Evolutionary conservation across 2,888 invertebrate genomes (phyloP).

Genomic region (Drosophila pullipes): DNA sequence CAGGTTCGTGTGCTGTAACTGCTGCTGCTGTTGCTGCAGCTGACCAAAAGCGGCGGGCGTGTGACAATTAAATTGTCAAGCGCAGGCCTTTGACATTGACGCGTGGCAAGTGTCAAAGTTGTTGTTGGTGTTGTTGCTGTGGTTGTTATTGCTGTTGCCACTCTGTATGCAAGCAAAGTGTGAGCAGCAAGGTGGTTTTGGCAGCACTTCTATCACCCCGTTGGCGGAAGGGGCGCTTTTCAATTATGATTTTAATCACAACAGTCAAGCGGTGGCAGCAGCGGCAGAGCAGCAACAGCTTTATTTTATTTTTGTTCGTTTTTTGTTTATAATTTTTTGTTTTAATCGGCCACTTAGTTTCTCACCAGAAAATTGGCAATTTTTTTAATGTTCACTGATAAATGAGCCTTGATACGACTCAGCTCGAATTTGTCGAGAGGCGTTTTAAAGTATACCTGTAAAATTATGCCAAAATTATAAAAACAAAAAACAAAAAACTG

Average conservation of each 20-base stretch:
- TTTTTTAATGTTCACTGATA: constrained; percentile 59
- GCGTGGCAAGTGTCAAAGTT: constrained; percentile 75
- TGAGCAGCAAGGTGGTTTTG: constrained; percentile 12
- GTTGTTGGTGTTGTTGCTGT: constrained; percentile 34
- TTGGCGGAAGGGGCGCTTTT: constrained; percentile 51
- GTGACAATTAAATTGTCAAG: constrained; percentile 83
- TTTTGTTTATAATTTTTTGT: constrained; percentile 11
- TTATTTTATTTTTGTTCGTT: constrained; percentile 23
- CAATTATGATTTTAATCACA: constrained; percentile 76
- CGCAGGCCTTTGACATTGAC: constrained; percentile 65
- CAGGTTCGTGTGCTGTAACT: constrained; percentile 53
- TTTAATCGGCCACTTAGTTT: constrained; percentile 29
- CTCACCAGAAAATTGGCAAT: constrained; percentile 63
- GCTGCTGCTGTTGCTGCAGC: constrained; percentile 12
- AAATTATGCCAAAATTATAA: constrained; percentile 52
- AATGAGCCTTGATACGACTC: constrained; percentile 67
- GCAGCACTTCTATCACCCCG: constrained; percentile 16
- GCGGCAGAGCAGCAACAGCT: constrained; percentile 41
- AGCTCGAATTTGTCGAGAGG: constrained; percentile 40
- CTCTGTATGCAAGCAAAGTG: constrained; percentile 15
- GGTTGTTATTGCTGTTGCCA: constrained; percentile 28
- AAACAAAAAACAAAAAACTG: constrained; percentile 2
- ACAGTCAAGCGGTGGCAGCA: constrained; percentile 24
- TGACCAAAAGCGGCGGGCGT: constrained; percentile 81
- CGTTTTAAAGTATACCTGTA: constrained; percentile 42